Conservation (phyloP, 2,113 vertebrate genomes). For the Ahaetulla prasina region DNA sequence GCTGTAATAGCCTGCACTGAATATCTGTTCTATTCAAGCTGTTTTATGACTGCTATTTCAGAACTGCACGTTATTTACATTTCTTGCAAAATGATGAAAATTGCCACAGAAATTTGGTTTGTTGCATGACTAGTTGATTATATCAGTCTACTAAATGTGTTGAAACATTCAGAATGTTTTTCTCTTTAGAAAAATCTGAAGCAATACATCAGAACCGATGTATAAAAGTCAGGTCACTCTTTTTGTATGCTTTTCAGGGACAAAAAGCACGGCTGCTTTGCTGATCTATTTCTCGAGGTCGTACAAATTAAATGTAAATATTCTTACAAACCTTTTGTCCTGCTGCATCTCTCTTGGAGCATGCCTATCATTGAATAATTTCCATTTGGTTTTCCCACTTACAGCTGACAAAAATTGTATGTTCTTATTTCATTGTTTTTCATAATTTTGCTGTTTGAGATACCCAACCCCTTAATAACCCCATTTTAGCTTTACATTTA, state of each 20-base stretch:
- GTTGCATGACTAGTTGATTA: not conserved
- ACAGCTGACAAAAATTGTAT: not conserved
- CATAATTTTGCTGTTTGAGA: not conserved
- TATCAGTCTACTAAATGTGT: not conserved
- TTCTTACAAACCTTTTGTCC: conserved; percentile 42
- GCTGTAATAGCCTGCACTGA: not conserved
- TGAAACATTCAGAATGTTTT: conserved; percentile 44
- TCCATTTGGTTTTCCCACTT: conserved; percentile 5
- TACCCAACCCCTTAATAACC: not conserved
- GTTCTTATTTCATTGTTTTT: not conserved
- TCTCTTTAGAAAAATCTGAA: conserved; percentile 14
- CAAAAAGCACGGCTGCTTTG: not conserved
- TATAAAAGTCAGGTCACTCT: not conserved
- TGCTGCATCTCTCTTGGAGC: conserved; percentile 12
- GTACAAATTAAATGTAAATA: conserved; percentile 60
- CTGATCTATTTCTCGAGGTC: conserved; percentile 48
- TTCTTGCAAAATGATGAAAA: not conserved
- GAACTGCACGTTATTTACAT: not conserved
- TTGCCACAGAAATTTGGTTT: not conserved
- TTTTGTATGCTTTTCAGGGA: conserved; percentile 30
- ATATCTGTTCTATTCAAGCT: not conserved
- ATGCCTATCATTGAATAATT: not conserved
- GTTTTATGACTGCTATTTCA: not conserved
- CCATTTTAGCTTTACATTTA: not conserved
- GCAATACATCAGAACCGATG: conserved; percentile 33